Conservation (phyloP, 2,888 invertebrate genomes). For the Drosophila antonietae region DNA sequence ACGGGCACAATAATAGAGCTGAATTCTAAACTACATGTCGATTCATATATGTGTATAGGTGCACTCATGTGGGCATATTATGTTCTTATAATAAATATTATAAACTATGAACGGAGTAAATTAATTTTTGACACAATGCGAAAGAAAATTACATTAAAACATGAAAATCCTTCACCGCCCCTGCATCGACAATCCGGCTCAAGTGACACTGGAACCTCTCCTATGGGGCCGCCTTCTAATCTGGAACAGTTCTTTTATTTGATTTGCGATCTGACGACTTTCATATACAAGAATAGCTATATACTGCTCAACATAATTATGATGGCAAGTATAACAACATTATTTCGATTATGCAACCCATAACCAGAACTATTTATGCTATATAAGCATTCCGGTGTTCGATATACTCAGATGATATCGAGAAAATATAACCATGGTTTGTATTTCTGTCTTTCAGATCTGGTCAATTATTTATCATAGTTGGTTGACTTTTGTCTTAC, state of each 20-base stretch:
- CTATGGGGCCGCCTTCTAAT: slow-evolving; percentile 78
- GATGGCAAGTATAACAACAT: slow-evolving; percentile 88
- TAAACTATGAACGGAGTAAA: slow-evolving; percentile 29
- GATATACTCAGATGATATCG: too few species aligned
- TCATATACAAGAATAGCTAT: slow-evolving; percentile 92
- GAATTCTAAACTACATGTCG: slow-evolving; percentile 88
- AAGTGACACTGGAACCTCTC: background rate
- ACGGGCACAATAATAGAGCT: slow-evolving; percentile 85
- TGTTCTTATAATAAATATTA: slow-evolving; percentile 88
- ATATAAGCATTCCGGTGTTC: background rate
- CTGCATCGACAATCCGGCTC: background rate
- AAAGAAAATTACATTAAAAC: slow-evolving; percentile 45
- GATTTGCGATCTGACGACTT: slow-evolving; percentile 87
- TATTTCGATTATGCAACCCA: background rate
- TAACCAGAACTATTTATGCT: background rate
- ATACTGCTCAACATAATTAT: slow-evolving; percentile 94
- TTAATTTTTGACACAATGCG: slow-evolving; percentile 24
- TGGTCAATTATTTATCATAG: slow-evolving; percentile 99
- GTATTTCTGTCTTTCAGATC: slow-evolving; percentile 87
- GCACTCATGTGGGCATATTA: slow-evolving; percentile 92
- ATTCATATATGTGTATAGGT: slow-evolving; percentile 91
- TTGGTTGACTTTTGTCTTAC: slow-evolving; percentile 97
- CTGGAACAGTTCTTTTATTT: slow-evolving; percentile 88
- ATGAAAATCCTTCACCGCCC: background rate
- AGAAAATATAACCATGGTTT: background rate